These are phyloP conservation scores for Tridacna gigas DNA, from an alignment of 2,888 invertebrate species.

Conservation along the genomic window DNA sequence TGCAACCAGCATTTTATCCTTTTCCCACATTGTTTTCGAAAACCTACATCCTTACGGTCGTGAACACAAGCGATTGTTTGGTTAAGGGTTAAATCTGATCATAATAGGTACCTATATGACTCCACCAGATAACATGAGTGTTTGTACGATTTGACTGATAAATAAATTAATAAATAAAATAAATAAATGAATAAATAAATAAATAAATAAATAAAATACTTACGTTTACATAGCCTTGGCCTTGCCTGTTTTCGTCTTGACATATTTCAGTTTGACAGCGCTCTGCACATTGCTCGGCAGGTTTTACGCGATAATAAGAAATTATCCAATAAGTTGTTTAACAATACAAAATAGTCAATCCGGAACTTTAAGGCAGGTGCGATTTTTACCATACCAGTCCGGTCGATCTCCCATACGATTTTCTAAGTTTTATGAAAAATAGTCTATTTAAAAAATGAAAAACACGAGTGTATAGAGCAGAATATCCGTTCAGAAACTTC, in stretches of 20 bases:
- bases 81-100: no score
- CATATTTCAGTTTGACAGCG: constrained; percentile 54
- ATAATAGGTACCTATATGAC: no score
- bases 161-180: not conserved
- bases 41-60: not conserved
- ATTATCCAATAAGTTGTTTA: not conserved
- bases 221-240: constrained; percentile 77
- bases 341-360: not conserved
- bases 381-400: not conserved
- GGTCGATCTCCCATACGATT: not conserved
- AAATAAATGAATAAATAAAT: not conserved
- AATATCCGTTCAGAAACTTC: no score
- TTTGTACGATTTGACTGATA: not conserved
- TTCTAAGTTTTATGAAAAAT: not conserved
- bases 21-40: not conserved
- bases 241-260: constrained; percentile 78
- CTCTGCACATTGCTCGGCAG: not conserved
- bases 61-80: not conserved
- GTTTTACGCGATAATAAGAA: not conserved
- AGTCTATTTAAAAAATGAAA: no score
- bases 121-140: no score
- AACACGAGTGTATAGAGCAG: no score
- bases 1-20: not conserved
- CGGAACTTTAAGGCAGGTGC: not conserved
- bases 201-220: constrained; percentile 52